Base-by-base conservation (phyloP, 2,113 vertebrate species). In the Nyctereutes procyonoides region DNA sequence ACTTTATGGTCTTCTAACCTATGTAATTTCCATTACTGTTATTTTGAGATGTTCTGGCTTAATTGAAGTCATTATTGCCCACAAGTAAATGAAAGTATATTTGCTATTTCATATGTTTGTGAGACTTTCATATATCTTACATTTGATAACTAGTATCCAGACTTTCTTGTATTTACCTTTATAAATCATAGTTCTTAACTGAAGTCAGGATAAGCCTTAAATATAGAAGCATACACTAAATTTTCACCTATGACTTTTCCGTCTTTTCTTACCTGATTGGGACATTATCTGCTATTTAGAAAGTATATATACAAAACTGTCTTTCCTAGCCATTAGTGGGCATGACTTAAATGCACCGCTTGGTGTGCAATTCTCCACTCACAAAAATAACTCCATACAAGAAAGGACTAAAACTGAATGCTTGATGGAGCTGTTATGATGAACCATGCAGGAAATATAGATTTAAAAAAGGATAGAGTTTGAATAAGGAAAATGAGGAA, bases 11-110 rank as follows among this genome's bases (percentile, higher is more conserved):
- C 48, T 51, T 89, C 76, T 53, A 88, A 84, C 71, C 43, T 81
- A 60, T 88, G 14, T 89, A 79, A 83, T 91, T 86, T 92, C 92
- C 79, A 87, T 94, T 76, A 89, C 79, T 90, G 32, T 83, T 96
- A 88, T 81, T 96, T 87, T 77, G 58, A 95, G 73, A 93, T 86
- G 15, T 43, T 93, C 14, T 89, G 62, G 13, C 35, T 96, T 88
- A 88, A 96, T 85, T 88, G 91, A 94, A 97, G 19, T 88, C 53
- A 71, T 77, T 95, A 88, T 0, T 43, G 14, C 3, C n/a, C 15
- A 43, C 0, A 28, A 81, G 69, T 95, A 92, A 84, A 35, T 87
- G 15, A 69, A 91, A 84, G 51, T 24, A 2, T 73, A 81, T 79
- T 96, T 93, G 4, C 14, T 69, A 88, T 81, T 95, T 97, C 67